These are phyloP conservation scores for Amazona vittata DNA, from an alignment of 2,113 vertebrate species.

Conservation along the genomic window DNA sequence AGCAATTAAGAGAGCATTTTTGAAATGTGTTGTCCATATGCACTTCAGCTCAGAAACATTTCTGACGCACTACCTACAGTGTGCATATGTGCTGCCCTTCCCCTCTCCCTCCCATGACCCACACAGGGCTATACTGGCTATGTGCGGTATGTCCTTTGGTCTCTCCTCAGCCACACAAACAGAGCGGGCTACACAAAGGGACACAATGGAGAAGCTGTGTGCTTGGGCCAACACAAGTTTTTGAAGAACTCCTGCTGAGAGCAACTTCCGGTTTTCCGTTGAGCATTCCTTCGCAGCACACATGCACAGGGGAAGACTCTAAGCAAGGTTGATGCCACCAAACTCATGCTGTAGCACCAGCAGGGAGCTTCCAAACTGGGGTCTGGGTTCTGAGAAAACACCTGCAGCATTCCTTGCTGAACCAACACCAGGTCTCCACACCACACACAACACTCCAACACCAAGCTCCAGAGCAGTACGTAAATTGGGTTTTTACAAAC, in stretches of 20 bases:
- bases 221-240: background rate
- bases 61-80: background rate
- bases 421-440: background rate
- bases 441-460: background rate
- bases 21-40: slow-evolving; percentile 22
- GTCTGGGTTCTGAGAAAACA: background rate
- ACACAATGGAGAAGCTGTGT: background rate
- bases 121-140: background rate
- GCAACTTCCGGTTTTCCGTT: background rate
- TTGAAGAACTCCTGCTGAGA: background rate
- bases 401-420: background rate
- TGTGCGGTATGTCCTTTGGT: background rate
- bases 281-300: background rate
- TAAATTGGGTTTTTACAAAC: background rate
- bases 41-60: background rate
- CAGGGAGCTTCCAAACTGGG: background rate
- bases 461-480: background rate
- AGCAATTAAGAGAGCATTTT: slow-evolving; percentile 10
- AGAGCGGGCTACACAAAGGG: background rate
- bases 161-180: background rate
- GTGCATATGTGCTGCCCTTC: background rate
- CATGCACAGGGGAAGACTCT: background rate
- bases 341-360: background rate
- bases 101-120: background rate
- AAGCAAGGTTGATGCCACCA: background rate